Conservation (phyloP, 2,113 vertebrate species). For the Pelodiscus sinensis region DNA sequence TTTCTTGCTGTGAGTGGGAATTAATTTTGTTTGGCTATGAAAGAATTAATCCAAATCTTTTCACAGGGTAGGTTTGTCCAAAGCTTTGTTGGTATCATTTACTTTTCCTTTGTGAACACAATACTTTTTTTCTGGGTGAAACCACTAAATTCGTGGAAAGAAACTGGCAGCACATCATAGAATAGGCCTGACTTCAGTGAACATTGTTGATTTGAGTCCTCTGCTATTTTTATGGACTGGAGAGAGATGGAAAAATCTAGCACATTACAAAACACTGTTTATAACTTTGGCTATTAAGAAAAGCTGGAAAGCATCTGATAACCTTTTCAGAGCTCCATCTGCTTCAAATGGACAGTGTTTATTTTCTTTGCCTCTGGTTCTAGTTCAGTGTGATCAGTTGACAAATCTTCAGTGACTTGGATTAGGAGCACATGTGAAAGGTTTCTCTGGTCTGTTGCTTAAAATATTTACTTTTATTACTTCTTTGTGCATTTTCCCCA, state of each 20-base stretch:
- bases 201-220: background rate
- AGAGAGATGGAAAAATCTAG: background rate
- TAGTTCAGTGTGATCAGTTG: slow-evolving; percentile 17
- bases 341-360: slow-evolving; percentile 69
- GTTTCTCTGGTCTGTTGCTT: background rate
- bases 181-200: background rate
- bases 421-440: background rate
- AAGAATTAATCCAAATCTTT: slow-evolving; percentile 31
- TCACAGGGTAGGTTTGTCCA: background rate
- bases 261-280: background rate
- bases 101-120: slow-evolving; percentile 6
- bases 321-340: slow-evolving; percentile 53
- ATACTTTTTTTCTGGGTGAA: background rate
- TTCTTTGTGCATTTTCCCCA: accelerated
- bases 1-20: background rate
- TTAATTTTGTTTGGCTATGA: accelerated
- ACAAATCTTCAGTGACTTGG: slow-evolving; percentile 15
- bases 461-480: background rate
- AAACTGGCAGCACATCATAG: background rate
- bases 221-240: background rate
- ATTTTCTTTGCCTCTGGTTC: slow-evolving; percentile 41
- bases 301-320: background rate
- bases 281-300: slow-evolving; percentile 4
- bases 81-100: background rate
- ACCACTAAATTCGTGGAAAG: background rate